Base-by-base conservation (phyloP, 2,113 vertebrate genomes). In the Chauna torquata region DNA sequence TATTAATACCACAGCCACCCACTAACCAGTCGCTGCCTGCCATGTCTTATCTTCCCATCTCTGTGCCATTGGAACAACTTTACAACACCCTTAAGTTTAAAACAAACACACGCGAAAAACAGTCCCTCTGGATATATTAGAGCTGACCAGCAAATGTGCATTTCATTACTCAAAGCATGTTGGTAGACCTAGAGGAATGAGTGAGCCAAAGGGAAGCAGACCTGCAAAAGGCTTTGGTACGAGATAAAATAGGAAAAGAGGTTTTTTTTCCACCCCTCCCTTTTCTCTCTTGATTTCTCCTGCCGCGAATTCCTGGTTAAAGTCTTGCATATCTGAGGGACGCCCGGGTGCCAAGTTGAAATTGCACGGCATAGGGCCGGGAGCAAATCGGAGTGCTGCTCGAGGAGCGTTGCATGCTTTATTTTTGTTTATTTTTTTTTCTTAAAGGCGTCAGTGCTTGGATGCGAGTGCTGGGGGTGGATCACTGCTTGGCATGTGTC, bases 71-170 rank as follows among this genome's bases (percentile, higher is more conserved):
- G 93, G 91, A 97, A 95, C 86, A 89, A 77, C 82, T 90, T 90
- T 83, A 83, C 85, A 93, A 90, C 90, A 86, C 93, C 89, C 91
- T 94, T 40, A 91, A 90, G 93, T 94, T 97, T 83, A 94, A 97
- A 95, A 91, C 88, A 96, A 94, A 89, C 89, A 92, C 82, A 82
- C 3, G 1, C 20, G 9, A 71, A 89, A 92, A n/a, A 57, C 55
- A 62, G 94, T 92, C 93, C 91, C 93, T 82, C 50, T 81, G 96
- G 93, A 68, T 94, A 28, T 42, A 55, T 96, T 91, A 94, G 55
- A 82, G 84, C 90, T 96, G 96, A 97, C 94, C 95, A 91, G 84
- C 71, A 96, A 96, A 97, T 92, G 79, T 97, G 95, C 71, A 57
- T 91, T 96, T 96, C 87, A 91, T 96, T 96, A 92, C 85, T 78